Evolutionary conservation across 2,888 invertebrate genomes (phyloP).

Genomic region (Sialis lutaria): DNA sequence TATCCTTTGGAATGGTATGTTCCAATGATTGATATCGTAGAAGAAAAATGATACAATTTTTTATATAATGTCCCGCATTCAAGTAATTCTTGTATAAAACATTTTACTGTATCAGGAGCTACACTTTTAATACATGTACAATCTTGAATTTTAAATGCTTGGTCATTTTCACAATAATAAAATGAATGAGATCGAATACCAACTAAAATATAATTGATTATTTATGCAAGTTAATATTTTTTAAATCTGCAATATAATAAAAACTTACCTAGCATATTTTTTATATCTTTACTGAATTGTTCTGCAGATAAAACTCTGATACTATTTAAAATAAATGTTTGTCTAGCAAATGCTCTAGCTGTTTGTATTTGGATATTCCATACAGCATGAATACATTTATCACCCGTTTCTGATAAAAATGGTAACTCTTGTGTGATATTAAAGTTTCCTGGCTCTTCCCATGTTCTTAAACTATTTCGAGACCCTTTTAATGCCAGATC

Average conservation of each 20-base stretch:
- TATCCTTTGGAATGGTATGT: not conserved
- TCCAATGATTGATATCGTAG: conserved; percentile 14
- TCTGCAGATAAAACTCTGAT: not conserved
- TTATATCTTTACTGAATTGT: not conserved
- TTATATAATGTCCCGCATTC: conserved; percentile 28
- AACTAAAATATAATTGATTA: conserved; percentile 23
- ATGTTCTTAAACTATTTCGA: not conserved
- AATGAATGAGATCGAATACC: conserved; percentile 40
- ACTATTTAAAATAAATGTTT: not conserved
- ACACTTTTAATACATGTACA: conserved; percentile 30
- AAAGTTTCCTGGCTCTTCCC: not conserved
- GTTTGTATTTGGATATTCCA: not conserved
- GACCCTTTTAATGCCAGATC: too few species aligned
- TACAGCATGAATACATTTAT: not conserved
- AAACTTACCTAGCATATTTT: not conserved
- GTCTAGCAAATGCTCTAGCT: not conserved
- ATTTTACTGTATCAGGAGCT: conserved; percentile 26
- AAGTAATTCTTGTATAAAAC: conserved; percentile 24
- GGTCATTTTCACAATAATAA: conserved; percentile 23
- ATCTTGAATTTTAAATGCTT: conserved; percentile 28
- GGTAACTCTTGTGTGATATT: not conserved
- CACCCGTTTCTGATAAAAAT: not conserved
- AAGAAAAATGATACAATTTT: conserved; percentile 27
- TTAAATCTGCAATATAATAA: not conserved
- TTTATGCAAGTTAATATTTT: not conserved